Conservation (phyloP, 2,797 vertebrate genomes). For the Anas georgica region DNA sequence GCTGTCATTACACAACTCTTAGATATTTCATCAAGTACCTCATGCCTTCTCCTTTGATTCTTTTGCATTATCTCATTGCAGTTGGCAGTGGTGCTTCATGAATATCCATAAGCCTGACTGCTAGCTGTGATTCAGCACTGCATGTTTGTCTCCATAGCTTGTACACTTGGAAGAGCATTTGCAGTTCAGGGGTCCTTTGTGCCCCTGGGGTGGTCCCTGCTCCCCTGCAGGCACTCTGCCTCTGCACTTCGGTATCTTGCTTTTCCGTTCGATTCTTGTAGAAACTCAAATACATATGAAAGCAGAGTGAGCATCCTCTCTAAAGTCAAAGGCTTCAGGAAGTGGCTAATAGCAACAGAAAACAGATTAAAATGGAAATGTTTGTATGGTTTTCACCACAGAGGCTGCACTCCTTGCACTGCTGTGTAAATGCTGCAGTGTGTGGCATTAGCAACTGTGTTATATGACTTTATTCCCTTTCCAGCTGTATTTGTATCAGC, state of each 20-base stretch:
- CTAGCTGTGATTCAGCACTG: background rate
- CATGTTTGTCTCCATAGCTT: background rate
- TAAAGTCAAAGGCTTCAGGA: background rate
- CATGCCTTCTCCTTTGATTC: background rate
- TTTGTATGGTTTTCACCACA: background rate
- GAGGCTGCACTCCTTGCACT: background rate
- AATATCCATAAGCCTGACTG: background rate
- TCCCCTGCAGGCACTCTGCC: rapidly evolving
- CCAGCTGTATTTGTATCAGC: background rate
- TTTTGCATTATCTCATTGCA: background rate
- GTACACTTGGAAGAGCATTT: background rate
- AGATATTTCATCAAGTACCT: background rate
- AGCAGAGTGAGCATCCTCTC: background rate
- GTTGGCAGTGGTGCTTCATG: background rate
- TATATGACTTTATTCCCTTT: background rate
- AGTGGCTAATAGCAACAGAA: background rate
- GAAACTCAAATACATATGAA: background rate
- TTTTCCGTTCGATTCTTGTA: background rate
- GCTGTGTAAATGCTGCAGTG: background rate
- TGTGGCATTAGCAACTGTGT: background rate
- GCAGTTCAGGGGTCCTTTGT: background rate
- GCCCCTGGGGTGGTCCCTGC: background rate
- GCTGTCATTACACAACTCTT: background rate
- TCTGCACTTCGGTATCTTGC: background rate
- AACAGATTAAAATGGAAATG: background rate